Evolutionary conservation across 2,888 invertebrate species (phyloP), one percentile per base, ranked within the genome.

Genomic region (Sericinus montela): DNA sequence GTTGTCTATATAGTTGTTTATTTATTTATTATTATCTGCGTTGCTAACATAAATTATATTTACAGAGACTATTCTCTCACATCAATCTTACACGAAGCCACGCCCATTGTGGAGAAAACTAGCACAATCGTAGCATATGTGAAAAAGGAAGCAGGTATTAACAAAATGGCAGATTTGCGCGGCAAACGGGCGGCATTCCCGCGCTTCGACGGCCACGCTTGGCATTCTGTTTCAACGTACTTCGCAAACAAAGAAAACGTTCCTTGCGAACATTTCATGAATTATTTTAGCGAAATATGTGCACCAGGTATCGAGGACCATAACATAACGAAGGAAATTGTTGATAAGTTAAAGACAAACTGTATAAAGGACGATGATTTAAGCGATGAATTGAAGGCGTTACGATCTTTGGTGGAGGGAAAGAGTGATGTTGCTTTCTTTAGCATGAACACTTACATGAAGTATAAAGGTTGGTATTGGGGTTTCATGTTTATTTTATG

Each of bases 141-240:
- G 0, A 91, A 87, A 55, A 90, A 85, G 36, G 81, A 91, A 61
- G 88, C 93, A 0, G 71, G 74, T 19, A 91, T 93, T 44, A 89
- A 75, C 10, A 62, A 57, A 14, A 89, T 96, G 55, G 73, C 85
- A 40, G 94, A 94, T 63, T 75, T 96, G 19, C 84, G 86, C 73
- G 94, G 94, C 8, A 92, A 92, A 56, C 91, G 92, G 35, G 95
- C 94, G 0, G 95, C 95, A 63, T 94, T 97, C 72, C 94, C 97
- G 1, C 91, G 91, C n/a, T 94, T 92, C 65, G 94, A 94, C 56
- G 94, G 95, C 5, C 81, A 93, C 6, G 93, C 94, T 8, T 92
- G 92, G 91, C 90, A 92, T 59, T 90, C 93, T 0, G 90, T 91
- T 19, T 58, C 77, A 75, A 53, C 84, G 74, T 67, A 86, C 75